Evolutionary conservation across 2,888 invertebrate species (phyloP), one percentile per base, ranked within the genome.

Genomic region (Trachelus troglodyta): DNA sequence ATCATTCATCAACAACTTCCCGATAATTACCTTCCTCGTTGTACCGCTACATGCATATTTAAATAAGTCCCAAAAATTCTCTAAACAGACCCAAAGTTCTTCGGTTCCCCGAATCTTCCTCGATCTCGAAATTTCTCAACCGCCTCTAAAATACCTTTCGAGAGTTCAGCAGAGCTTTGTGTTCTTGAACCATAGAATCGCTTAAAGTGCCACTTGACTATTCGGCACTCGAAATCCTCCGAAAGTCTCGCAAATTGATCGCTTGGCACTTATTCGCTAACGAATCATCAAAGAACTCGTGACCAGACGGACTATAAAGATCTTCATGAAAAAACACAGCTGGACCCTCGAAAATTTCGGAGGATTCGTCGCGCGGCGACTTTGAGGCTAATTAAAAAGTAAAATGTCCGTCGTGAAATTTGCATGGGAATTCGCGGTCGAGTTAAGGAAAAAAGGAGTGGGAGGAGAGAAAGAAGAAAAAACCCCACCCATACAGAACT

Each of bases 321-420:
- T 56, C 15, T 40, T 40, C 56, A 23, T 56, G 35, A 35, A 56
- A 40, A 56, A 40, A 23, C 23, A 56, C 23, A 56, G 56, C 56
- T 23, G 56, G 56, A 23, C 9, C 23, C 9, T 56, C 23, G 56
- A 4, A 56, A 56, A 23, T 2, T 23, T 23, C 56, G 35, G 74
- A 74, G 33, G 23, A 56, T 56, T 23, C 23, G 56, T 56, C 56
- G 56, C 15, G 40, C 56, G 56, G 9, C 23, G 40, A 56, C 40
- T 56, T 56, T 11, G 12, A 4, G 31, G 71, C 31, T 71, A 31
- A 71, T 71, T 71, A 71, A 34, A 71, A 71, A 71, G 31, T 71
- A 71, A 71, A 71, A 71, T 71, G 33, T 71, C 23, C 31, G 12
- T 71, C 12, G 71, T 71, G 71, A 34, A 71, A 71, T 71, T 71